A percentile compares a stretch with the other conserved stretches of the same genome.
phyloP scores from a whole-genome alignment of 1,140 invertebrate genomes.

The Drosophila ironensis region DNA sequence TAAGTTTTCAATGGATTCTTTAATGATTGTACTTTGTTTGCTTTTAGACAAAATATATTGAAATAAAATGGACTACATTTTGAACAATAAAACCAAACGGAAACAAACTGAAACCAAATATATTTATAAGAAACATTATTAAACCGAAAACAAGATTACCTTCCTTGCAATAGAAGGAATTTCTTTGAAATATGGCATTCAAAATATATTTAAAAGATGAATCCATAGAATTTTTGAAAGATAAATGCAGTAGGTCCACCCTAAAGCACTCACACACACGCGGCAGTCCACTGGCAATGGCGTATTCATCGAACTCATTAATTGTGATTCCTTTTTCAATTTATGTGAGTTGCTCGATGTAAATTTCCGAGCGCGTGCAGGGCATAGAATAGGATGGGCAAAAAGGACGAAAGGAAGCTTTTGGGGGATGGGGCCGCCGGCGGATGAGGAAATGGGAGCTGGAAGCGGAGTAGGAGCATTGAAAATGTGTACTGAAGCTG shows the following conservation, averaged over 20 bases:
- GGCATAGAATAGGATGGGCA: not conserved
- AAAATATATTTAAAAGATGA: no score
- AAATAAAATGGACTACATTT: no score
- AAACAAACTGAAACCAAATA: no score
- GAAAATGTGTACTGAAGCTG: constrained; percentile 57
- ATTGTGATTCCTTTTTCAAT: constrained; percentile 78
- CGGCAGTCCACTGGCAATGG: constrained; percentile 39
- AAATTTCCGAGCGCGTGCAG: constrained; percentile 48
- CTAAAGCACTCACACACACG: constrained; percentile 12
- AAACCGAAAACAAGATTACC: no score
- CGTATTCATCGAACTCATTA: constrained; percentile 78
- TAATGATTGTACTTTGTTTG: no score
- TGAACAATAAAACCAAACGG: no score
- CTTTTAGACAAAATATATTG: no score
- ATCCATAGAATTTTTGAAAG: not conserved
- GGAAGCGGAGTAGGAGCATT: constrained; percentile 15
- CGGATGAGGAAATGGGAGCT: not conserved
- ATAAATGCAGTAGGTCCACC: not conserved
- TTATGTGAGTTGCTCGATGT: constrained; percentile 62
- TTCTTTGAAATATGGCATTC: no score
- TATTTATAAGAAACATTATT: no score
- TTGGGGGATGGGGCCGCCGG: not conserved
- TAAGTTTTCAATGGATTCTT: no score
- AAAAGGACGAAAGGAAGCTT: constrained; percentile 1
- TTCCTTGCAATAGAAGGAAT: no score